Evolutionary conservation across 2,797 vertebrate genomes (phyloP).

Genomic region (Gambusia yucatana): DNA sequence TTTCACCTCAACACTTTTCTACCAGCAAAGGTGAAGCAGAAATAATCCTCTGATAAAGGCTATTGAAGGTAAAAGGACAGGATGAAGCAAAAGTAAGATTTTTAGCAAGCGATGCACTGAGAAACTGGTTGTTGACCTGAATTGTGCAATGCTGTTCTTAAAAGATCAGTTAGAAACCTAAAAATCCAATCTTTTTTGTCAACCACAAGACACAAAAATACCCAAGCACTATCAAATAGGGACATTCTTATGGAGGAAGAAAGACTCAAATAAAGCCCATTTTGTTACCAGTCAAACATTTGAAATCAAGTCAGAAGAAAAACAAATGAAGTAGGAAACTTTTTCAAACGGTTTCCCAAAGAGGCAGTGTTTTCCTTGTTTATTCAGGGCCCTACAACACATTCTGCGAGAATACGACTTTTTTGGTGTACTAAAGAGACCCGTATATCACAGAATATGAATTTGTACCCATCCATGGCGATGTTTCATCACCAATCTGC

Average conservation of each 20-base stretch:
- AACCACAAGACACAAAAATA: neutral
- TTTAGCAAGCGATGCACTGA: neutral
- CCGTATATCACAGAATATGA: neutral
- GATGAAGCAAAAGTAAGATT: conserved; percentile 37
- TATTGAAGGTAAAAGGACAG: conserved; percentile 46
- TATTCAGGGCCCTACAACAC: neutral
- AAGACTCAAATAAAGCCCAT: neutral
- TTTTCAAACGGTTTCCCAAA: neutral
- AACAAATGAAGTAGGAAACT: neutral
- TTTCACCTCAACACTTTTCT: conserved; percentile 36
- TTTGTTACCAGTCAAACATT: neutral
- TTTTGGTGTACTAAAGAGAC: neutral
- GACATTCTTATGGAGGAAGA: neutral
- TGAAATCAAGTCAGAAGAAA: neutral
- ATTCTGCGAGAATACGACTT: neutral
- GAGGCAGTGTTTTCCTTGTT: neutral
- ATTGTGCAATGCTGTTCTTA: neutral
- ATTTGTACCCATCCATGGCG: neutral
- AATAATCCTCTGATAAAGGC: conserved; percentile 37
- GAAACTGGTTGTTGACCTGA: neutral
- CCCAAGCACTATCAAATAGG: neutral
- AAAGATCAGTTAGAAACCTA: neutral
- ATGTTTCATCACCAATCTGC: neutral
- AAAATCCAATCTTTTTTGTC: neutral
- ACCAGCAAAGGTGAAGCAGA: conserved; percentile 63